Percentiles rank a stretch among this genome's conserved stretches.
These are phyloP conservation scores for Nomada fucata DNA, from an alignment of 2,888 invertebrate species.

Conservation along the genomic window DNA sequence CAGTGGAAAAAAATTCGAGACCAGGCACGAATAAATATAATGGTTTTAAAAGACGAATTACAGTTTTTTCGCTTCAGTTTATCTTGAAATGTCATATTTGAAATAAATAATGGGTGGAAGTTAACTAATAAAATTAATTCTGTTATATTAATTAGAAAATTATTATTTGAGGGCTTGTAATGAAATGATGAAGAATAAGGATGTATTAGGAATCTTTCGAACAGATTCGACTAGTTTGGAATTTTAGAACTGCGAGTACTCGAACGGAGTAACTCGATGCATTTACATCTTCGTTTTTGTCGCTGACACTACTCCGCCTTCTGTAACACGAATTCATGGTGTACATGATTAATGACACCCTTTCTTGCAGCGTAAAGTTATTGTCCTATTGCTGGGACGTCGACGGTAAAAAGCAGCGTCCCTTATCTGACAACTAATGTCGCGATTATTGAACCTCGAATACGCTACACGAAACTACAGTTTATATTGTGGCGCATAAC, in stretches of 20 bases:
- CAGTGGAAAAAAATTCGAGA: no score
- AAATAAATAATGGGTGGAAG: no score
- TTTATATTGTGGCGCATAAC: background rate
- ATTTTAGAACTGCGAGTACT: background rate
- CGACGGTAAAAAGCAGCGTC: conserved; percentile 48
- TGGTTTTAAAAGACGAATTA: no score
- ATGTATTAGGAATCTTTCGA: background rate
- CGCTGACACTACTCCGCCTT: conserved; percentile 1
- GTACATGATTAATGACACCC: conserved; percentile 57
- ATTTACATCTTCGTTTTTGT: conserved; percentile 42
- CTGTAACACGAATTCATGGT: conserved; percentile 49
- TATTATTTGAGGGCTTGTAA: background rate
- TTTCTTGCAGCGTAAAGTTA: conserved; percentile 56
- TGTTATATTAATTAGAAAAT: background rate
- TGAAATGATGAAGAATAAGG: background rate
- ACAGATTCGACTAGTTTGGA: background rate
- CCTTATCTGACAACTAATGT: conserved; percentile 52
- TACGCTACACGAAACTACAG: conserved; percentile 28
- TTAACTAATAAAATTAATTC: no score
- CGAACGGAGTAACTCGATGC: conserved; percentile 13
- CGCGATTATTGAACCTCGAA: conserved; percentile 40
- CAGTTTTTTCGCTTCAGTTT: background rate
- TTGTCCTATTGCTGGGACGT: conserved; percentile 45
- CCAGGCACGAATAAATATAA: no score
- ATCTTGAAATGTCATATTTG: no score